Evolutionary conservation across 1,140 invertebrate genomes (phyloP).

Genomic region (Aphelenchoides besseyi): DNA sequence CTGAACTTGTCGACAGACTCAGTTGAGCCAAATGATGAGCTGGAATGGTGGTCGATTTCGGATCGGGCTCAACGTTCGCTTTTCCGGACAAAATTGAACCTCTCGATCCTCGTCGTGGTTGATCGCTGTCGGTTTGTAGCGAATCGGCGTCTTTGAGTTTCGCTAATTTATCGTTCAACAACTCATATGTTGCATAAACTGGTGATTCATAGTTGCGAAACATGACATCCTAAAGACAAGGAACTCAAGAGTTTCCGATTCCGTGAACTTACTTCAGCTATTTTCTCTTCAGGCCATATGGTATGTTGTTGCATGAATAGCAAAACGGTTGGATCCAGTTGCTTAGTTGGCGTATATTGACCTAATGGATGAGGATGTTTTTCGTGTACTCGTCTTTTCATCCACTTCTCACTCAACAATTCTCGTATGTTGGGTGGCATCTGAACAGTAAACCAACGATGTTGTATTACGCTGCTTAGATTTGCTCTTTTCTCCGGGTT

Average conservation of each 20-base stretch:
- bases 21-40: slow-evolving; percentile 59
- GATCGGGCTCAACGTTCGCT: slow-evolving; percentile 55
- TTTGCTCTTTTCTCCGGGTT: slow-evolving; percentile 44
- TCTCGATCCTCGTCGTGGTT: slow-evolving; percentile 52
- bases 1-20: slow-evolving; percentile 50
- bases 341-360: neutral
- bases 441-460: slow-evolving; percentile 43
- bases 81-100: slow-evolving; percentile 62
- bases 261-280: slow-evolving; percentile 48
- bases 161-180: slow-evolving; percentile 45
- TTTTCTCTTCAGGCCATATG: slow-evolving; percentile 61
- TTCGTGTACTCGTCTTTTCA: slow-evolving; percentile 13
- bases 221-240: slow-evolving; percentile 50
- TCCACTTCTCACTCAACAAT: slow-evolving; percentile 24
- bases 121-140: slow-evolving; percentile 42
- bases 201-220: slow-evolving; percentile 52
- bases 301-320: slow-evolving; percentile 56
- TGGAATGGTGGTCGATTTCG: slow-evolving; percentile 51
- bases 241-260: no score
- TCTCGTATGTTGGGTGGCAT: slow-evolving; percentile 38
- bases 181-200: slow-evolving; percentile 55
- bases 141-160: slow-evolving; percentile 35
- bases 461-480: slow-evolving; percentile 37
- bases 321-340: slow-evolving; percentile 51
- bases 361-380: slow-evolving; percentile 18